A percentile compares a stretch with the other conserved stretches of the same genome.
Evolutionary conservation across 2,888 invertebrate genomes (phyloP).

Genomic region (Cinara cedri): DNA sequence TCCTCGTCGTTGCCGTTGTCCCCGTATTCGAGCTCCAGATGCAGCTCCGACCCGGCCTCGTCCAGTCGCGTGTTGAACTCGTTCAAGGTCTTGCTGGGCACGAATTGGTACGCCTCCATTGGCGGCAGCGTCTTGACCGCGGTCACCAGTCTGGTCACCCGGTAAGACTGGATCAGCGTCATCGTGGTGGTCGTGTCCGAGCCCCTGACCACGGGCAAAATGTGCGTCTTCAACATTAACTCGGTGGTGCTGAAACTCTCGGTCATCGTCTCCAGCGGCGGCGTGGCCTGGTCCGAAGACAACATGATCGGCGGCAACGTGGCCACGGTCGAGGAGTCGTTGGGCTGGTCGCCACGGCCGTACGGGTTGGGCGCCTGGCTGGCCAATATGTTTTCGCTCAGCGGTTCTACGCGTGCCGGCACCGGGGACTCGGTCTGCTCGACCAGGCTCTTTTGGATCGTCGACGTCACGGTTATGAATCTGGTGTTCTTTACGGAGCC

Average conservation of each 20-base stretch:
- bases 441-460: slow-evolving; percentile 76
- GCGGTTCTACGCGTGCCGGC: slow-evolving; percentile 69
- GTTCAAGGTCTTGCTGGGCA: slow-evolving; percentile 82
- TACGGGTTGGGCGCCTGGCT: slow-evolving; percentile 74
- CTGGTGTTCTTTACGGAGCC: slow-evolving; percentile 86
- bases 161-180: slow-evolving; percentile 88
- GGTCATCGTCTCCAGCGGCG: slow-evolving; percentile 84
- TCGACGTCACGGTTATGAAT: slow-evolving; percentile 85
- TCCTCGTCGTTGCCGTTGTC: slow-evolving; percentile 70
- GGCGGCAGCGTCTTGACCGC: slow-evolving; percentile 90
- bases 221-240: slow-evolving; percentile 84
- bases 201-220: slow-evolving; percentile 80
- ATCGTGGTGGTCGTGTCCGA: slow-evolving; percentile 74
- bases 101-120: slow-evolving; percentile 84
- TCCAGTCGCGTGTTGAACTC: slow-evolving; percentile 87
- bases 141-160: slow-evolving; percentile 83
- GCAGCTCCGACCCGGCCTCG: slow-evolving; percentile 86
- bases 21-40: slow-evolving; percentile 83
- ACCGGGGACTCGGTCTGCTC: slow-evolving; percentile 62
- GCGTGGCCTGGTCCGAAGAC: slow-evolving; percentile 76
- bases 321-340: slow-evolving; percentile 78
- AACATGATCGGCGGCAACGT: slow-evolving; percentile 82
- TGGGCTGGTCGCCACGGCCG: slow-evolving; percentile 75
- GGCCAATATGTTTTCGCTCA: slow-evolving; percentile 86
- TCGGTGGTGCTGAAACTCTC: slow-evolving; percentile 93